These are phyloP conservation scores for Acanthurus lineatus DNA, from an alignment of 2,797 vertebrate species.

Conservation along the genomic window DNA sequence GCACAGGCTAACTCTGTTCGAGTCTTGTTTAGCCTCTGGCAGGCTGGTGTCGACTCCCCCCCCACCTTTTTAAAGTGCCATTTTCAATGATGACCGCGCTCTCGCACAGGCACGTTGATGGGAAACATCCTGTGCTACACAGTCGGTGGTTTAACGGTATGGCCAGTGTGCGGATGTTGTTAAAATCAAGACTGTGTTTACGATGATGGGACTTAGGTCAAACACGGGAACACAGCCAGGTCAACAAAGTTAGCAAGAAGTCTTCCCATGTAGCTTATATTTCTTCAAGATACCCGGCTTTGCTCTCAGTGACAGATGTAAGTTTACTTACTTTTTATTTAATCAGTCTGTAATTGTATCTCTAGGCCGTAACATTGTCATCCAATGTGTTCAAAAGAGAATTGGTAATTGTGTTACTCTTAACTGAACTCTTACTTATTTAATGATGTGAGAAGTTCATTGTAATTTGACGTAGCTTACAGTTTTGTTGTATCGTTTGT, in stretches of 20 bases:
- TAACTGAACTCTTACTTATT: no score
- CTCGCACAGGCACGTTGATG: slow-evolving; percentile 33
- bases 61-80: not conserved
- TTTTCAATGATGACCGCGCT: slow-evolving; percentile 50
- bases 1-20: not conserved
- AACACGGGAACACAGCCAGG: slow-evolving; percentile 60
- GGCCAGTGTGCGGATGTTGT: slow-evolving; percentile 50
- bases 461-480: no score
- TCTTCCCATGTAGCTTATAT: not conserved
- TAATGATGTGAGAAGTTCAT: no score
- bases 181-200: slow-evolving; percentile 57
- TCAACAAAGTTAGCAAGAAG: slow-evolving; percentile 48
- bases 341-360: not conserved
- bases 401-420: no score
- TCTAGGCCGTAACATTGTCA: not conserved
- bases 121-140: slow-evolving; percentile 50
- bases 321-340: not conserved
- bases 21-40: not conserved
- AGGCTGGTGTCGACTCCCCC: not conserved
- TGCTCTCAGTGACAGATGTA: not conserved
- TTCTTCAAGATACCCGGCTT: not conserved
- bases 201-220: slow-evolving; percentile 78
- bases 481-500: not conserved
- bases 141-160: slow-evolving; percentile 6
- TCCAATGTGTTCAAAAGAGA: not conserved